phyloP scores from a whole-genome alignment of 1,140 invertebrate genomes.

The Ceratina japonica region DNA sequence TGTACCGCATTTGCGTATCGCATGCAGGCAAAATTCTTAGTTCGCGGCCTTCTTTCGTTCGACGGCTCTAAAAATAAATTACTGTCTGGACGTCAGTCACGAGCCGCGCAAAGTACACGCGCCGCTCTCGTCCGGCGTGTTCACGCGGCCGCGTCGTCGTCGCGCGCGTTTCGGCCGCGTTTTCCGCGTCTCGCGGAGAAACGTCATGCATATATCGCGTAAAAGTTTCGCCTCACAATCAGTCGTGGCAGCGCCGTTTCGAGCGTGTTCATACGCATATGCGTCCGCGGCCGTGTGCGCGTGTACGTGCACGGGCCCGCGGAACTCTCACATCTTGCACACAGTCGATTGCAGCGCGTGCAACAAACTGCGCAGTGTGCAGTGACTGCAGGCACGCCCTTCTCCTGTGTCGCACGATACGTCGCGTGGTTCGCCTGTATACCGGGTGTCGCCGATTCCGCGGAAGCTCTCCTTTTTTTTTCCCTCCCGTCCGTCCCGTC shows the following conservation, averaged over 20 bases:
- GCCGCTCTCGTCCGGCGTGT: too few relatives aligned
- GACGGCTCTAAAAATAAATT: conserved; percentile 7
- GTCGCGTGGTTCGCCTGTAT: conserved; percentile 68
- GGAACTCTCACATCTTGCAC: conserved; percentile 40
- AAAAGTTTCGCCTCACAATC: not conserved
- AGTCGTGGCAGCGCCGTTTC: not conserved
- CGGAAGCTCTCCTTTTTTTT: conserved; percentile 20
- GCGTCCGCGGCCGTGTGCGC: not conserved
- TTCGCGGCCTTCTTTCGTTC: not conserved
- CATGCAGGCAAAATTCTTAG: not conserved
- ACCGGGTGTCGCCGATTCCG: conserved; percentile 58
- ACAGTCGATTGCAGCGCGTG: conserved; percentile 71
- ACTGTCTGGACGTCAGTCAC: too few relatives aligned
- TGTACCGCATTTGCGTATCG: not conserved
- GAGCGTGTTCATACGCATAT: conserved; percentile 12
- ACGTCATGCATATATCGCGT: conserved; percentile 14
- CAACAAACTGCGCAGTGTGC: conserved; percentile 78
- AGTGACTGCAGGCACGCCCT: conserved; percentile 76
- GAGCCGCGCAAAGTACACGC: not conserved
- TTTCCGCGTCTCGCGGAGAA: not conserved
- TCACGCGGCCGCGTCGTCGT: not conserved
- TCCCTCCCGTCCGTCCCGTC: not conserved
- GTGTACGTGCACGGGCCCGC: conserved; percentile 34
- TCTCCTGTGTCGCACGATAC: conserved; percentile 74
- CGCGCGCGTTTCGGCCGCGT: conserved; percentile 2